Conservation (phyloP, 2,888 invertebrate species). For the Zeuzera pyrina region DNA sequence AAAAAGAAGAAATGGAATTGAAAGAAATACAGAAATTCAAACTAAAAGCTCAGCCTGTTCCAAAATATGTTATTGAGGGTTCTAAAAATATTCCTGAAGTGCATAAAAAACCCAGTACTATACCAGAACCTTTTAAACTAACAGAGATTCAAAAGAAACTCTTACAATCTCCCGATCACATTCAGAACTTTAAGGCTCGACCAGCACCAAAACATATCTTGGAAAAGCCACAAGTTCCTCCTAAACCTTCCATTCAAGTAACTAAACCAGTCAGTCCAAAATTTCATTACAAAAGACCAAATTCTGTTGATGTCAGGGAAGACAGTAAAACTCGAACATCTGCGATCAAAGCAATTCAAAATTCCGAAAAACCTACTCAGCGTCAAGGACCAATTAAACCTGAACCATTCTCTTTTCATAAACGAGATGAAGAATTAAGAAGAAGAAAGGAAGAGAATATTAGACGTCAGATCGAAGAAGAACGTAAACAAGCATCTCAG, state of each 20-base stretch:
- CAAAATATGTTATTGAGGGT: conserved; percentile 71
- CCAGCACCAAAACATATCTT: conserved; percentile 74
- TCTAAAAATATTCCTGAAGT: conserved; percentile 60
- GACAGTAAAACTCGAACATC: conserved; percentile 8
- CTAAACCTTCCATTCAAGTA: conserved; percentile 32
- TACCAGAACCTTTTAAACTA: conserved; percentile 77
- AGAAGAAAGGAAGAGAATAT: conserved; percentile 75
- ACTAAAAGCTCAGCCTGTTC: conserved; percentile 79
- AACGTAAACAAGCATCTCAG: conserved; percentile 72
- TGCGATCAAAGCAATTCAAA: conserved; percentile 22
- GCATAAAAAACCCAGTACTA: conserved; percentile 69
- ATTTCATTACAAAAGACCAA: conserved; percentile 42
- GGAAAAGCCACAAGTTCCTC: conserved; percentile 50
- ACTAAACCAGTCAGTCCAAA: conserved; percentile 48
- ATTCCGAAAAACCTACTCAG: conserved; percentile 18
- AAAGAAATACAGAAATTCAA: conserved; percentile 78
- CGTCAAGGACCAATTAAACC: conserved; percentile 40
- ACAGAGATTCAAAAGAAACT: conserved; percentile 68
- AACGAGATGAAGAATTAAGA: conserved; percentile 71
- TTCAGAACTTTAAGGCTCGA: conserved; percentile 71
- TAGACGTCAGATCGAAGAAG: conserved; percentile 69
- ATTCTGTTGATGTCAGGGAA: conserved; percentile 23
- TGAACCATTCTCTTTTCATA: conserved; percentile 81
- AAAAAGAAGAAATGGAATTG: conserved; percentile 74
- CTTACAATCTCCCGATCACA: conserved; percentile 24